A percentile compares a stretch with the other conserved stretches of the same genome.
These are phyloP conservation scores for Pediacus dermestoides DNA, from an alignment of 2,888 invertebrate genomes.

Conservation along the genomic window DNA sequence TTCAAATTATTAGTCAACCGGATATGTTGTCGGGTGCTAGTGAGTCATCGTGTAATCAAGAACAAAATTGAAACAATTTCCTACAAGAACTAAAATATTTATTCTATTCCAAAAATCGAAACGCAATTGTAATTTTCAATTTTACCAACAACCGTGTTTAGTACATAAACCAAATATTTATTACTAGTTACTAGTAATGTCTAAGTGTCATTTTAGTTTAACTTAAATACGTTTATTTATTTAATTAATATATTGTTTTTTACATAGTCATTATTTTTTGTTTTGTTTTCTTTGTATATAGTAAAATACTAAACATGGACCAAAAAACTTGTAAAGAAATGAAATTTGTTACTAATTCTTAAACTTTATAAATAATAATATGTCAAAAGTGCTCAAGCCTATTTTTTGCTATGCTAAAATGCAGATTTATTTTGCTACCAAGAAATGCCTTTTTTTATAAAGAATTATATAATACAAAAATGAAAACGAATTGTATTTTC, in stretches of 20 bases:
- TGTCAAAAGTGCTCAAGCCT: slow-evolving; percentile 33
- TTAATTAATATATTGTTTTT: slow-evolving; percentile 16
- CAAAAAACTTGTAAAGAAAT: slow-evolving; percentile 26
- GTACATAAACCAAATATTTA: slow-evolving; percentile 38
- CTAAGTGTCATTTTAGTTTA: slow-evolving; percentile 35
- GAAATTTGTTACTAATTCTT: too few species aligned
- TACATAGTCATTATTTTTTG: slow-evolving; percentile 1
- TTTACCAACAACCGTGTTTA: slow-evolving; percentile 34
- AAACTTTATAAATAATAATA: too few species aligned
- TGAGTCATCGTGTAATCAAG: too few species aligned
- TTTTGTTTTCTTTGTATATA: slow-evolving; percentile 19
- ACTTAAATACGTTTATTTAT: slow-evolving; percentile 32
- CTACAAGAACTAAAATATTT: too few species aligned
- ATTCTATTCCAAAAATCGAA: too few species aligned
- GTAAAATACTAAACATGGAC: slow-evolving; percentile 37
- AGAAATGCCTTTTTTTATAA: slow-evolving; percentile 43
- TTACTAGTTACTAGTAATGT: slow-evolving; percentile 30
- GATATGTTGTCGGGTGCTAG: too few species aligned
- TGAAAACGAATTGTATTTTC: slow-evolving; percentile 24
- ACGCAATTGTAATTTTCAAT: neutral
- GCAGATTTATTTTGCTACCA: slow-evolving; percentile 40
- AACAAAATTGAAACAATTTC: too few species aligned
- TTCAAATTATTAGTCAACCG: too few species aligned
- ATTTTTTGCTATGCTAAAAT: slow-evolving; percentile 32
- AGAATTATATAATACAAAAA: slow-evolving; percentile 24